phyloP scores from a whole-genome alignment of 2,797 vertebrate genomes.

The Lophotriccus pileatus region DNA sequence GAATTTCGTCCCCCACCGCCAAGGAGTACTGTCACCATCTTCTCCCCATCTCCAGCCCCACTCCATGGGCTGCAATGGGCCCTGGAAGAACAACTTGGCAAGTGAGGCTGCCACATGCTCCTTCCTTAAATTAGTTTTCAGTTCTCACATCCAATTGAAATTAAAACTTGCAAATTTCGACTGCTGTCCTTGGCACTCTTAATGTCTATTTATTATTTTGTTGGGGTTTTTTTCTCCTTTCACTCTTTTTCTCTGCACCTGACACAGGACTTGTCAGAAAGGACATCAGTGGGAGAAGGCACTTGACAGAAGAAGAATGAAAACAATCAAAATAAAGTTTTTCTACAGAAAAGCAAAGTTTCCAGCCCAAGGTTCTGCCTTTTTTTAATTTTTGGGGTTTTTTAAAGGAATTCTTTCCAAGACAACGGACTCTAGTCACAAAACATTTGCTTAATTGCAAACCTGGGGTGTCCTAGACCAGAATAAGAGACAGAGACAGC shows the following conservation, averaged over 20 bases:
- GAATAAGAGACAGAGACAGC: not conserved
- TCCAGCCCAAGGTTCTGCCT: not conserved
- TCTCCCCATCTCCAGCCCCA: not conserved
- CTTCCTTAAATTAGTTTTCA: not conserved
- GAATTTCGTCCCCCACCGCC: accelerated
- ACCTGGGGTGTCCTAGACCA: not conserved
- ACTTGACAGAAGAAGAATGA: not conserved
- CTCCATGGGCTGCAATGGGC: not conserved
- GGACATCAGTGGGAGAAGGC: not conserved
- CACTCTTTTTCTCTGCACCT: not conserved
- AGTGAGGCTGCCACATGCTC: accelerated
- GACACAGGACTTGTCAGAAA: not conserved
- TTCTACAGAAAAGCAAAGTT: not conserved
- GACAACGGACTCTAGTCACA: not conserved
- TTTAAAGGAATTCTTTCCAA: not conserved
- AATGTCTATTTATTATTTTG: not conserved
- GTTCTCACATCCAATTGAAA: not conserved
- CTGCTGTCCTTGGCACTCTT: not conserved
- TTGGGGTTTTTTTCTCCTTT: not conserved
- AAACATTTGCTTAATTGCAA: not conserved
- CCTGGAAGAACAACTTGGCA: not conserved
- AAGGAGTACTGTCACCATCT: not conserved
- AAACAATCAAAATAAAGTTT: not conserved
- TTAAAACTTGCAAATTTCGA: not conserved
- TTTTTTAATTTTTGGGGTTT: not conserved